Base-by-base conservation (phyloP, 2,888 invertebrate species). In the Drosophila nr. perissopoda region DNA sequence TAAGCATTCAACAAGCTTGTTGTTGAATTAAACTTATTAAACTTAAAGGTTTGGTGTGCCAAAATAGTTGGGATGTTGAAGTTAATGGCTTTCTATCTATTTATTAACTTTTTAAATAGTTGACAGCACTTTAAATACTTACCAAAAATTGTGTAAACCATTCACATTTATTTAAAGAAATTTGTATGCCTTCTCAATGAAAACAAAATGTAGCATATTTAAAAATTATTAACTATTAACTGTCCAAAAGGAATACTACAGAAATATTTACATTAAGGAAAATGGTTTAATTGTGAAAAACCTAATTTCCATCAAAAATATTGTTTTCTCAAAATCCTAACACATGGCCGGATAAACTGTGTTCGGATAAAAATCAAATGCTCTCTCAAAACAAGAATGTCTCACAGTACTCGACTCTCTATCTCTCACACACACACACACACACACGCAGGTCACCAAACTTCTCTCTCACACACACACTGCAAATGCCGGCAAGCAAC, bases 401-500 rank as follows among this genome's bases (percentile, higher is more conserved):
- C 79, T 60, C 63, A 25, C 31, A 31, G 42, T 29, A 31, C 36
- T 40, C 60, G 40, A n/a, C 46, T 27, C 53, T 53, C 46, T 38
- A 29, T 33, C 63, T 48, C 64, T 31, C 31, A 31, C 33, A 29
- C 57, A 11, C 65, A 65, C 67, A 48, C 48, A 68, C 58, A 63
- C 51, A 57, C 21, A 29, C 34, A 56, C 33, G 21, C 27, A 40
- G 2, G 33, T 38, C 33, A 46, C 29, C 36, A 33, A 31, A 42
- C 29, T 31, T 7, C 67, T 36, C 65, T 52, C 67, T 40, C 76
- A 59, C 58, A 31, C 58, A 65, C 31, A 48, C 51, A 66, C 46
- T n/a, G 6, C 49, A 74, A 84, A 91, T 90, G 87, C 87, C 91
- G 87, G 87, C 88, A 87, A 86, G 73, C 76, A 84, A 89, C 82